A percentile compares a stretch with the other conserved stretches of the same genome.
phyloP scores from a whole-genome alignment of 2,797 vertebrate genomes.

The Ciconia nigra region DNA sequence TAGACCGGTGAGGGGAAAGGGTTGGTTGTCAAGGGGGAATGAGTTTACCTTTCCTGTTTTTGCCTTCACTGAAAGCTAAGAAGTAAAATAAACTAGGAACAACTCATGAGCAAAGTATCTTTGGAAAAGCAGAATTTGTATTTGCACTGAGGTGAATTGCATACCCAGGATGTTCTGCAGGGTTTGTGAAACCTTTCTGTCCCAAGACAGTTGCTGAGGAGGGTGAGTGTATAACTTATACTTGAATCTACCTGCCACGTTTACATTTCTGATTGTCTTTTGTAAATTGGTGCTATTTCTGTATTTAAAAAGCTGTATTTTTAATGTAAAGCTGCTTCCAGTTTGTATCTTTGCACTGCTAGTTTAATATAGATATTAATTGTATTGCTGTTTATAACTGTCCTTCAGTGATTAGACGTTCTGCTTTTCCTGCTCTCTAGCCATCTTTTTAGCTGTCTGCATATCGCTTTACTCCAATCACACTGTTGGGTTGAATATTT shows the following conservation, averaged over 20 bases:
- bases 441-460: slow-evolving; percentile 42
- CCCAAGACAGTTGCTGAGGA: slow-evolving; percentile 65
- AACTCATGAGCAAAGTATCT: neutral
- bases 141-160: slow-evolving; percentile 49
- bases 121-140: slow-evolving; percentile 29
- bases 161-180: slow-evolving; percentile 16
- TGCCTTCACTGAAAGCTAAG: slow-evolving; percentile 1
- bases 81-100: neutral
- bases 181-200: slow-evolving; percentile 66
- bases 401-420: slow-evolving; percentile 16
- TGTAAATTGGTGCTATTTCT: slow-evolving; percentile 79
- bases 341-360: slow-evolving; percentile 80
- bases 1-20: neutral
- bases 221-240: slow-evolving; percentile 73
- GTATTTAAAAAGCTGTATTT: slow-evolving; percentile 73
- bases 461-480: slow-evolving; percentile 60
- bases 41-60: neutral
- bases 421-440: slow-evolving; percentile 53
- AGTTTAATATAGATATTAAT: slow-evolving; percentile 72
- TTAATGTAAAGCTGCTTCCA: slow-evolving; percentile 77
- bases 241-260: slow-evolving; percentile 81
- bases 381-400: slow-evolving; percentile 70
- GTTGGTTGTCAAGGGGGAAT: neutral
- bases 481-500: slow-evolving; percentile 1
- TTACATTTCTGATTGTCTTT: slow-evolving; percentile 78